Evolutionary conservation across 2,113 vertebrate species (phyloP).

Genomic region (Triplophysa rosa): DNA sequence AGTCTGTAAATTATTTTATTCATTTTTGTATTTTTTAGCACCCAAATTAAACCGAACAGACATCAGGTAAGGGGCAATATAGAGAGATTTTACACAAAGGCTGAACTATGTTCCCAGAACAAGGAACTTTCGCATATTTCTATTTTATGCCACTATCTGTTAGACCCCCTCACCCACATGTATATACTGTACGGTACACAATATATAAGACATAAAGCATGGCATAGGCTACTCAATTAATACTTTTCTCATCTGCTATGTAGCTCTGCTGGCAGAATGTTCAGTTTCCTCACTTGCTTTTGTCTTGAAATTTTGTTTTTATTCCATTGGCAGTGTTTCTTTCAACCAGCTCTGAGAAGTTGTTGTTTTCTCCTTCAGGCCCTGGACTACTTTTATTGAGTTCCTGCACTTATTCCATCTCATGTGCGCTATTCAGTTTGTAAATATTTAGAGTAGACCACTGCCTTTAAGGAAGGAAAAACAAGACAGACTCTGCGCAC

Average conservation of each 20-base stretch:
- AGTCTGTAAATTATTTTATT: not conserved
- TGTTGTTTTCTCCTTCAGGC: slow-evolving; percentile 57
- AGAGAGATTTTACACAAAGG: no score
- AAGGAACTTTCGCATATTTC: no score
- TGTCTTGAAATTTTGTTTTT: slow-evolving; percentile 49
- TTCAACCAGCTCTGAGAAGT: slow-evolving; percentile 62
- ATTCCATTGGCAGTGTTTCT: slow-evolving; percentile 61
- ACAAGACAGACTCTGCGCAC: slow-evolving; percentile 59
- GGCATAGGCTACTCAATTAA: not conserved
- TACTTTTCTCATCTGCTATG: not conserved
- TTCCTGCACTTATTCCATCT: slow-evolving; percentile 60
- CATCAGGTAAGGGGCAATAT: no score
- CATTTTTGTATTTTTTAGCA: no score
- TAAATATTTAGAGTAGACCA: slow-evolving; percentile 72
- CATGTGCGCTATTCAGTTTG: slow-evolving; percentile 64
- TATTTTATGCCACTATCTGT: no score
- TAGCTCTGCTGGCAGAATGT: not conserved
- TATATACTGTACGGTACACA: no score
- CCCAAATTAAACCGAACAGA: no score
- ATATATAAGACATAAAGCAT: no score
- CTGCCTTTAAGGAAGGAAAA: slow-evolving; percentile 65
- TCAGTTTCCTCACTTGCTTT: not conserved
- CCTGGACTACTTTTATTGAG: slow-evolving; percentile 56
- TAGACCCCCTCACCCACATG: no score
- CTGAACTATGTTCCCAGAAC: no score